phyloP scores from a whole-genome alignment of 2,888 invertebrate species.

The Drosophila barbarae region DNA sequence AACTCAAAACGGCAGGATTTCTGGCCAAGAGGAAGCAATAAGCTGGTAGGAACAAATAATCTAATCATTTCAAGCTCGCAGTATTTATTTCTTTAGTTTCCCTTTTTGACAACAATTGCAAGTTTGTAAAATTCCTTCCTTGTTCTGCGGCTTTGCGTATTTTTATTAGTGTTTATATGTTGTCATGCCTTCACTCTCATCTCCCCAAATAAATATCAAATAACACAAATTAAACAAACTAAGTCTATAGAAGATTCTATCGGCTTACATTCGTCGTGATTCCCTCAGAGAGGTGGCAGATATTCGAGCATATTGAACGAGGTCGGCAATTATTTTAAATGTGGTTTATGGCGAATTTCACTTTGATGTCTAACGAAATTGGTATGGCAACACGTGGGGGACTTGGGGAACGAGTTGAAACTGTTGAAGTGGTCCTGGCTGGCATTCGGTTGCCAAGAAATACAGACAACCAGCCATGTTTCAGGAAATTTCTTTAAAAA shows the following conservation, averaged over 20 bases:
- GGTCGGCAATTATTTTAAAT: slow-evolving; percentile 38
- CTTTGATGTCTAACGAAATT: slow-evolving; percentile 32
- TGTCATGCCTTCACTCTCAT: background rate
- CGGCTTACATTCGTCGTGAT: slow-evolving; percentile 6
- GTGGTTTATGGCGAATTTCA: slow-evolving; percentile 32
- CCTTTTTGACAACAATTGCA: background rate
- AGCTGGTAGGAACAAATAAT: slow-evolving; percentile 19
- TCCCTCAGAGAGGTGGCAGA: slow-evolving; percentile 21
- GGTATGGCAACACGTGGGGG: slow-evolving; percentile 21
- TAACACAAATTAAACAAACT: slow-evolving; percentile 19
- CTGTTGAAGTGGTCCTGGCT: slow-evolving; percentile 11
- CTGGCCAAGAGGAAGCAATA: slow-evolving; percentile 3
- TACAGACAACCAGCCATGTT: background rate
- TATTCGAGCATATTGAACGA: background rate
- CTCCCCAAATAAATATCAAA: slow-evolving; percentile 9
- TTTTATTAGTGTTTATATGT: slow-evolving; percentile 7
- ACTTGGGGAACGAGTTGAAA: slow-evolving; percentile 11
- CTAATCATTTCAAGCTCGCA: slow-evolving; percentile 18
- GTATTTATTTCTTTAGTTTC: background rate
- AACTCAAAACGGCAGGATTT: background rate
- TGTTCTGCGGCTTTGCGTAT: slow-evolving; percentile 3
- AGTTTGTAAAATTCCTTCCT: background rate
- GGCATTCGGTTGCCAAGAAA: slow-evolving; percentile 11
- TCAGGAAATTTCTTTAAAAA: slow-evolving; percentile 1
- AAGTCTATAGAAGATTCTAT: slow-evolving; percentile 6